A percentile compares a stretch with the other conserved stretches of the same genome.
These are phyloP conservation scores for Helogale parvula DNA, from an alignment of 2,113 vertebrate species.

Conservation along the genomic window DNA sequence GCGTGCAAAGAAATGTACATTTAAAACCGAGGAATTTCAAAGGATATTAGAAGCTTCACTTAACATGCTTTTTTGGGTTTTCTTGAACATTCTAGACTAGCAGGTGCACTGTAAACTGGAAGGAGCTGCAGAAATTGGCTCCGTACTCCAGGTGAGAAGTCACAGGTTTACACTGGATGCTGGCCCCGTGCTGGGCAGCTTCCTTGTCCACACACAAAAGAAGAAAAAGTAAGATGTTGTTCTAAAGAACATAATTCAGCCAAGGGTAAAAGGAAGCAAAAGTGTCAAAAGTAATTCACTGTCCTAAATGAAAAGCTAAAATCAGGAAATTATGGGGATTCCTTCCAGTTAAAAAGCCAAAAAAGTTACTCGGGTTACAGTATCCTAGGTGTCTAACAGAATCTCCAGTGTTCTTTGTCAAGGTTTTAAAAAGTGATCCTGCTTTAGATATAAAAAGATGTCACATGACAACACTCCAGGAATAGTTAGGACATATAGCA, in stretches of 20 bases:
- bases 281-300: neutral
- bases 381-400: neutral
- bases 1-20: neutral
- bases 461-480: neutral
- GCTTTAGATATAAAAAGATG: neutral
- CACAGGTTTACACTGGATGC: neutral
- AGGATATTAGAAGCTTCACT: neutral
- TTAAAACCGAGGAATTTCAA: conserved; percentile 4
- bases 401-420: neutral
- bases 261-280: neutral
- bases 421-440: neutral
- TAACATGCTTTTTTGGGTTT: neutral
- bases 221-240: neutral
- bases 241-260: neutral
- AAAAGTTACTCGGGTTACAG: neutral
- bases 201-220: neutral
- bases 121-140: neutral
- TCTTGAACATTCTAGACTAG: neutral
- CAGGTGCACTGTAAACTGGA: neutral
- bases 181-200: too few relatives aligned
- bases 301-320: neutral
- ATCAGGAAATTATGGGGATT: neutral
- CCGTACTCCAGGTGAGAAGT: neutral
- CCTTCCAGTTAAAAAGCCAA: conserved; percentile 17
- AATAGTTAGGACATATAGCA: neutral